These are phyloP conservation scores for Melanostigma gelatinosum DNA, from an alignment of 2,113 vertebrate genomes.

Conservation along the genomic window DNA sequence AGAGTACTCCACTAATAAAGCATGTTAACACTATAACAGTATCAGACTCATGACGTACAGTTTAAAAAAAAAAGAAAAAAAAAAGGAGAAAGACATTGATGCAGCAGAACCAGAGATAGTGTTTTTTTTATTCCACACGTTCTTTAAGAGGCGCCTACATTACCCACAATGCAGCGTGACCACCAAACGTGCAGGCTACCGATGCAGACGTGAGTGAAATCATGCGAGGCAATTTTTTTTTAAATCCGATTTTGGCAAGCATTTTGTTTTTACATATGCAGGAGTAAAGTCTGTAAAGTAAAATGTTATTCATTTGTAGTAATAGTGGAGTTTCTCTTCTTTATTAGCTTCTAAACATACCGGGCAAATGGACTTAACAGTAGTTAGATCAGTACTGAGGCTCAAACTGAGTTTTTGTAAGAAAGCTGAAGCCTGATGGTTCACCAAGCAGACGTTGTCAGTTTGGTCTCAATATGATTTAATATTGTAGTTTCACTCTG, in stretches of 20 bases:
- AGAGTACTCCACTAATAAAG: background rate
- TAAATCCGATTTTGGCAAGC: background rate
- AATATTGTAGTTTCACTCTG: background rate
- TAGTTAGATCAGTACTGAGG: background rate
- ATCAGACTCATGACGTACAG: background rate
- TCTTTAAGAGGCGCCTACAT: background rate
- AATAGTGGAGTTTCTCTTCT: background rate
- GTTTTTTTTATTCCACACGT: background rate
- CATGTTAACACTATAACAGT: background rate
- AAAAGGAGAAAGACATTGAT: background rate
- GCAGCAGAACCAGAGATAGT: background rate
- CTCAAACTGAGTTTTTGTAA: background rate
- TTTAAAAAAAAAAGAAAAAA: background rate
- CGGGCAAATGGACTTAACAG: background rate
- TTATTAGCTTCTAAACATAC: background rate
- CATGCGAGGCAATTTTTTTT: background rate
- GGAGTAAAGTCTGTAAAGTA: background rate
- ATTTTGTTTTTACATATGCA: background rate
- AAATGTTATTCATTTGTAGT: no score
- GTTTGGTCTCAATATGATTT: background rate
- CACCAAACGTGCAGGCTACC: background rate
- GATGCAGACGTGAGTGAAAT: background rate
- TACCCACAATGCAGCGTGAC: background rate
- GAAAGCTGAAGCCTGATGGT: background rate
- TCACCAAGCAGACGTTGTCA: background rate